Conservation (phyloP, 2,797 vertebrate species). For the Manis javanica region DNA sequence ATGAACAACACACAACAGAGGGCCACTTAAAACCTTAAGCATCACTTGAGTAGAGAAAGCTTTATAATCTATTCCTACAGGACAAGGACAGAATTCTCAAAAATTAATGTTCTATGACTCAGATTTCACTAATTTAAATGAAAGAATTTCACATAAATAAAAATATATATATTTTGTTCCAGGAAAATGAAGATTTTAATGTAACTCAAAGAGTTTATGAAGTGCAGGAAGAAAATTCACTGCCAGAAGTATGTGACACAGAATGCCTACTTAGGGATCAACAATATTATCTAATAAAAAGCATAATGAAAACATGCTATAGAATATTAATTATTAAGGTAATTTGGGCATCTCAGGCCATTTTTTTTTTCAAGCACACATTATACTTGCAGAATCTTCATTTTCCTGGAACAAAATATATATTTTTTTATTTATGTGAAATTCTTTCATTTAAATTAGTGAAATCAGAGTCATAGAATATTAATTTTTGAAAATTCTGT, state of each 20-base stretch:
- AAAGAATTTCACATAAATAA: slow-evolving; percentile 59
- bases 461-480: slow-evolving; percentile 77
- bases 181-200: background rate
- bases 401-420: background rate
- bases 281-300: slow-evolving; percentile 47
- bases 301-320: background rate
- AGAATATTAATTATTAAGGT: background rate
- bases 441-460: slow-evolving; percentile 77
- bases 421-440: background rate
- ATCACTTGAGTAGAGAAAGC: slow-evolving; percentile 72
- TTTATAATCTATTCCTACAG: slow-evolving; percentile 77
- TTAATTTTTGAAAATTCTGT: slow-evolving; percentile 77
- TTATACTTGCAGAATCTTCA: background rate
- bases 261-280: background rate
- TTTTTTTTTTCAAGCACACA: background rate
- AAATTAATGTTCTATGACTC: slow-evolving; percentile 78
- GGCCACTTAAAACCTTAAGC: slow-evolving; percentile 74
- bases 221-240: background rate
- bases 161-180: no score
- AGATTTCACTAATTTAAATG: slow-evolving; percentile 78
- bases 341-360: background rate
- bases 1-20: slow-evolving; percentile 71
- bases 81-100: slow-evolving; percentile 75
- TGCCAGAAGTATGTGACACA: background rate
- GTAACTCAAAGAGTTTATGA: slow-evolving; percentile 36